Base-by-base conservation (phyloP, 2,113 vertebrate genomes). In the Forbesichthys papilliferus region DNA sequence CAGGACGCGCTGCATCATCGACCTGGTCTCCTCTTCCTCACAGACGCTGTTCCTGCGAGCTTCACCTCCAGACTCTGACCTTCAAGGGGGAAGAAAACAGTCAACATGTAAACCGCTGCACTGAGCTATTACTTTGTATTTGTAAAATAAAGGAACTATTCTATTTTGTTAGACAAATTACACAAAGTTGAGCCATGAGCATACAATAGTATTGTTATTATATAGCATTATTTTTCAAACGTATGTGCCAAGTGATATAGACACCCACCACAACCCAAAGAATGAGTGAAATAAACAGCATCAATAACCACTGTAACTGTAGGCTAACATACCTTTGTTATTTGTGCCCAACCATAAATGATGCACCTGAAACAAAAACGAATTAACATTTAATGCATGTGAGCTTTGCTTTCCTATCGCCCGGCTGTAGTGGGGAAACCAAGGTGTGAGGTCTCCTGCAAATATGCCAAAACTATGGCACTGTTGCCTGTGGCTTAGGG, bases 1-100 rank as follows among this genome's bases (percentile, higher is more conserved):
- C 9, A 94, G 53, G 66, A 89, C 79, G 79, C 87, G 79, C 4
- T 93, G 94, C 93, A 97, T 95, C 76, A 72, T 86, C 78, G 34
- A 79, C 82, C 11, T 74, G 52, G 48, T 73, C 6, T 9, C 12
- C 71, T 61, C 61, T 48, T 48, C 1, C 69, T 7, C 33, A 55
- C 65, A 64, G 70, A 65, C 61, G 59, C 36, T 71, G 57, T 68
- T 47, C 63, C 63, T 68, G 69, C 55, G 71, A 81, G 11, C n/a
- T 64, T 68, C 36, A 56, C 68, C 48, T 16, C 74, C 80, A 79
- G 68, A 65, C 79, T 82, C 73, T 52, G 27, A 48, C 4, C 48
- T 12, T 33, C 71, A 8, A 74, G 5, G 16, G 14, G 16, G 20
- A 18, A 34, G 1, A 6, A 4, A 10, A 33, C 9, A 58, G 27